phyloP scores from a whole-genome alignment of 2,888 invertebrate species.

The Spodoptera littoralis region DNA sequence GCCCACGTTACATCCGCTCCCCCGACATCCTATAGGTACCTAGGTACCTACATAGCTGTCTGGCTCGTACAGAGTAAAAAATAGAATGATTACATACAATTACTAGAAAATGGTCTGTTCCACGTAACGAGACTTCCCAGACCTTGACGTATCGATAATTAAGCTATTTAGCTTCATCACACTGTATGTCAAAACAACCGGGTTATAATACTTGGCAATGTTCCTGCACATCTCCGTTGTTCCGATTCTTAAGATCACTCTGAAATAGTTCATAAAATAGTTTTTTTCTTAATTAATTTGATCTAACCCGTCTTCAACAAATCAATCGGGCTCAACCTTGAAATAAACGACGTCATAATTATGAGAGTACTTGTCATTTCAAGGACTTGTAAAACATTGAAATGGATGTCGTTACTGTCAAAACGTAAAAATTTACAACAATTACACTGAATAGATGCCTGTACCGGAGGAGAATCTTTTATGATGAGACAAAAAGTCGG shows the following conservation, averaged over 20 bases:
- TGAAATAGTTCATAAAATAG: slow-evolving; percentile 19
- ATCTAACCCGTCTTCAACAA: slow-evolving; percentile 6
- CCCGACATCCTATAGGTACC: slow-evolving; percentile 31
- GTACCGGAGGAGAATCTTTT: neutral
- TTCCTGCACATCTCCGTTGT: slow-evolving; percentile 26
- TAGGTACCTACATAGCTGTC: slow-evolving; percentile 42
- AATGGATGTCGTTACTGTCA: slow-evolving; percentile 15
- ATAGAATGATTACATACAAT: slow-evolving; percentile 44
- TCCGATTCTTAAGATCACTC: slow-evolving; percentile 22
- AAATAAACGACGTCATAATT: slow-evolving; percentile 10
- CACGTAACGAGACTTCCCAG: slow-evolving; percentile 33
- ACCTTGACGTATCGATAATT: slow-evolving; percentile 54
- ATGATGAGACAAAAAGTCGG: slow-evolving; percentile 9
- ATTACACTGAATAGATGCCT: slow-evolving; percentile 11
- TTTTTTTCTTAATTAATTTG: neutral
- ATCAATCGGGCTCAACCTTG: slow-evolving; percentile 15
- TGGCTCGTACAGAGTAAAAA: slow-evolving; percentile 24
- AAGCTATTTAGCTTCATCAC: slow-evolving; percentile 36
- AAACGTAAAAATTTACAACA: slow-evolving; percentile 11
- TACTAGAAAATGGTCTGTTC: slow-evolving; percentile 37
- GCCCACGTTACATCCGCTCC: slow-evolving; percentile 35
- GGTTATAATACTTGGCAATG: slow-evolving; percentile 42
- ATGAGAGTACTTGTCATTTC: slow-evolving; percentile 10
- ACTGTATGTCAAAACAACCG: slow-evolving; percentile 35
- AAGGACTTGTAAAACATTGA: slow-evolving; percentile 21